Percentiles rank a stretch among this genome's conserved stretches.
These are phyloP conservation scores for Tetragnatha versicolor DNA, from an alignment of 1,140 invertebrate genomes.

Conservation along the genomic window DNA sequence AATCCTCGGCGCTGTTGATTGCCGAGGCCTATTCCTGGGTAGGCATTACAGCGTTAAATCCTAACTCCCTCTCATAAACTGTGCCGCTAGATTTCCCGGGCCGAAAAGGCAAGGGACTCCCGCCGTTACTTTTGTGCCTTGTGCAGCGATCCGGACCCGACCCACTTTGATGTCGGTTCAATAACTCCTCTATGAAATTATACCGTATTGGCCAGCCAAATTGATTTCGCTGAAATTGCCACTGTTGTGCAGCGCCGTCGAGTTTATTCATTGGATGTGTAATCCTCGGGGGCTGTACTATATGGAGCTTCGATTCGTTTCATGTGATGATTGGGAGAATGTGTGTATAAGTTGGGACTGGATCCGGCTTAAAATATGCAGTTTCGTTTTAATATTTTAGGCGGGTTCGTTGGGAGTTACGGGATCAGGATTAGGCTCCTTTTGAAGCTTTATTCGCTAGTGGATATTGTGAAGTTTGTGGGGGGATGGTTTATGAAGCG, in stretches of 20 bases:
- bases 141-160: background rate
- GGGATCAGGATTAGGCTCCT: no score
- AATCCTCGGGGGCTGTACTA: no score
- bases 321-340: no score
- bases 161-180: slow-evolving; percentile 15
- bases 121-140: slow-evolving; percentile 15
- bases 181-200: slow-evolving; percentile 18
- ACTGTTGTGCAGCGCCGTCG: no score
- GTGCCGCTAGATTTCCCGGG: background rate
- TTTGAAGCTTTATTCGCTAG: no score
- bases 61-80: slow-evolving; percentile 20
- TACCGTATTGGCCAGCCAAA: background rate
- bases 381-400: no score
- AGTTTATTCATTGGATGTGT: slow-evolving; percentile 19
- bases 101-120: background rate
- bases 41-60: slow-evolving; percentile 13
- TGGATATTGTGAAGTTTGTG: no score
- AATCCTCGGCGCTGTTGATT: slow-evolving; percentile 19
- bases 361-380: no score
- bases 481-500: no score
- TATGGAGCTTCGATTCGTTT: no score
- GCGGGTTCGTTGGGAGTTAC: no score
- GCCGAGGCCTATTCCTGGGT: slow-evolving; percentile 18
- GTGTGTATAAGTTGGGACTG: no score
- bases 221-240: background rate